Base-by-base conservation (phyloP, 2,888 invertebrate species). In the Lutraria lutraria region DNA sequence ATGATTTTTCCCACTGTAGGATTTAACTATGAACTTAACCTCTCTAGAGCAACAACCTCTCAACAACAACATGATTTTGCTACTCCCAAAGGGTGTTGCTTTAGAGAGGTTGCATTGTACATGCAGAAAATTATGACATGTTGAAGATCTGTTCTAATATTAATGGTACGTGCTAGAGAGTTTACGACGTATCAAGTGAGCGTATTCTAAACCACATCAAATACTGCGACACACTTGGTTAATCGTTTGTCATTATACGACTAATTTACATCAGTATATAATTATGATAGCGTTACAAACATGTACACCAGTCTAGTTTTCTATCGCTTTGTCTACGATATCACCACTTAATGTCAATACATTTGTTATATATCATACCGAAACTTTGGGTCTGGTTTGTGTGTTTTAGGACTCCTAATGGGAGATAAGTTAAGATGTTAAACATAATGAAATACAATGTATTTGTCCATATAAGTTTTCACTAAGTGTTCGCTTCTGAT, bases 191-290 rank as follows among this genome's bases (percentile, higher is more conserved):
- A 68, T 68, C 63, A 25, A 13, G n/a, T 3, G 63, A 25, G 4
- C 25, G 60, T n/a, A 10, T 68, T 68, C 12, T 25, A 68, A 68
- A 68, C 63, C 63, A 68, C 63, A 68, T 68, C 63, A 68, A 68
- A 68, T 68, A n/a, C 25, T n/a, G 12, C 12, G 4, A 25, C 63
- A 68, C 25, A 68, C 63, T 25, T 25, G 25, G n/a, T 25, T 25
- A 68, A 25, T 6, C 25, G 63, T 10, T n/a, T 68, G 63, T 68
- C 63, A 68, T 68, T n/a, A 25, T 25, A 12, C 63, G 25, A 68
- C 25, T 68, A n/a, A 68, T 68, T 25, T 10, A n/a, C 25, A 8
- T 25, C 25, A 25, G n/a, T 68, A 25, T n/a, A n/a, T 68, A 25
- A 25, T 68, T n/a, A 68, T 25, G 63, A 4, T 68, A 13, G 12